These are phyloP conservation scores for Dreissena polymorpha DNA, from an alignment of 1,140 invertebrate genomes.

Conservation along the genomic window DNA sequence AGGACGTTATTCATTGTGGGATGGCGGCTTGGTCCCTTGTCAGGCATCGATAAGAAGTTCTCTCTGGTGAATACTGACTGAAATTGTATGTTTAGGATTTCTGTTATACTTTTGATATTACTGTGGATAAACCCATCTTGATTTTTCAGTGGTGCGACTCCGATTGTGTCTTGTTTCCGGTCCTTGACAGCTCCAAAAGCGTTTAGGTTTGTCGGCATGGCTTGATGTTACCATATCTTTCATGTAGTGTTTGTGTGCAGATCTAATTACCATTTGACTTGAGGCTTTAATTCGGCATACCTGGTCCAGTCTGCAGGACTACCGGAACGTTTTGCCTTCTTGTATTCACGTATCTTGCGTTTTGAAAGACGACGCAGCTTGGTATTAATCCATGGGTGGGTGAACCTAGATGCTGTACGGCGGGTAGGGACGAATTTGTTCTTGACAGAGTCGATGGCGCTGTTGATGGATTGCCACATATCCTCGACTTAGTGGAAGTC, in stretches of 20 bases:
- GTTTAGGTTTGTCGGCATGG: neutral
- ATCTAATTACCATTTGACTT: neutral
- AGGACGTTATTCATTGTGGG: neutral
- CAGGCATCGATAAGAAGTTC: neutral
- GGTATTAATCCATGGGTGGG: neutral
- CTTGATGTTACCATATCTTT: neutral
- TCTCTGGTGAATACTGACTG: slow-evolving; percentile 22
- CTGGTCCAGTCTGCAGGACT: too few species aligned
- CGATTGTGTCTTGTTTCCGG: slow-evolving; percentile 30
- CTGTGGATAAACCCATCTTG: slow-evolving; percentile 15
- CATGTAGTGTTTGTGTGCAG: neutral
- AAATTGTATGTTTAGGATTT: slow-evolving; percentile 36
- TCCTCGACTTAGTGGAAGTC: neutral
- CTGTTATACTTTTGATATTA: slow-evolving; percentile 11
- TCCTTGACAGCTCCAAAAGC: slow-evolving; percentile 15
- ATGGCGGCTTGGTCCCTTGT: slow-evolving; percentile 22
- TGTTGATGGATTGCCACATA: neutral
- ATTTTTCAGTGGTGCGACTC: slow-evolving; percentile 19
- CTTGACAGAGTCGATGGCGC: too few species aligned
- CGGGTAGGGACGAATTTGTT: neutral
- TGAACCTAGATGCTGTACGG: neutral
- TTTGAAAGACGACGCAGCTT: neutral
- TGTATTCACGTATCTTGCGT: neutral
- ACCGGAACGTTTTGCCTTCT: too few species aligned
- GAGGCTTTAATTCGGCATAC: too few species aligned